Evolutionary conservation across 2,113 vertebrate genomes (phyloP).

Genomic region (Psammodynastes pulverulentus): DNA sequence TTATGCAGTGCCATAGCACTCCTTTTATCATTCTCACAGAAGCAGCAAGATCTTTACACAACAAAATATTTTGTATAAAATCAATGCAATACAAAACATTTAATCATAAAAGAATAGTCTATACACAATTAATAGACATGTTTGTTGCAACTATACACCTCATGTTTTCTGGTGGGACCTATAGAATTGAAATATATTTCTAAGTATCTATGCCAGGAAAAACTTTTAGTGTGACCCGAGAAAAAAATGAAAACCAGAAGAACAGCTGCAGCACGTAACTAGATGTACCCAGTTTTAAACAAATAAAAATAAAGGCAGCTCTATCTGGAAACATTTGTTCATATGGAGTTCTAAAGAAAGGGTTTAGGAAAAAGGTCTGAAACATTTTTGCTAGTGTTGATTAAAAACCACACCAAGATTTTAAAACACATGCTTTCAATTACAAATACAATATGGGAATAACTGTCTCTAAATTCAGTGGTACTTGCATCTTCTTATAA

Average conservation of each 20-base stretch:
- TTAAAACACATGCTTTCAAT: neutral
- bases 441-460: neutral
- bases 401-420: neutral
- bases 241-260: neutral
- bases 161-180: neutral
- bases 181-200: neutral
- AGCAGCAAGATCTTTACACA: neutral
- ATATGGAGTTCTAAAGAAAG: neutral
- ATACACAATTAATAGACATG: neutral
- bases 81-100: neutral
- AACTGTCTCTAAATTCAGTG: neutral
- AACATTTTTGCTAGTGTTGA: neutral
- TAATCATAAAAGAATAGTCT: neutral
- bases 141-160: neutral
- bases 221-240: neutral
- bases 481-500: neutral
- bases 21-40: neutral
- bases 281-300: neutral
- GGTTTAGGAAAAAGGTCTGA: neutral
- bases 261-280: neutral
- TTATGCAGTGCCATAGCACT: neutral
- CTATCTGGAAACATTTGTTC: neutral
- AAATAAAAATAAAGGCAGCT: neutral
- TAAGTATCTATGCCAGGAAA: neutral
- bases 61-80: neutral